Evolutionary conservation across 2,797 vertebrate genomes (phyloP).

Genomic region (Malurus splendens): DNA sequence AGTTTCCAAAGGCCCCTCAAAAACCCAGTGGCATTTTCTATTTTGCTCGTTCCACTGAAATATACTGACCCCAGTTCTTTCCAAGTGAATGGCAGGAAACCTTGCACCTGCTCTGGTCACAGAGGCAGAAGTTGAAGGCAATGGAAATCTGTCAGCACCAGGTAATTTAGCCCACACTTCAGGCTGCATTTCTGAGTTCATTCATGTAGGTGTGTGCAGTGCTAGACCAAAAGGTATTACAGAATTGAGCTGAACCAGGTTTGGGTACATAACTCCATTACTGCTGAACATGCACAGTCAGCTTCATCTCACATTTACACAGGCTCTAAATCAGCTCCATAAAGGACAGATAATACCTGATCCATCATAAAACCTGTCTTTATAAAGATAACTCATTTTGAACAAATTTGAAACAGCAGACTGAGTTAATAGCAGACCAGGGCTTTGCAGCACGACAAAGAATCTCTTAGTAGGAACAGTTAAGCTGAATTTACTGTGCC

Average conservation of each 20-base stretch:
- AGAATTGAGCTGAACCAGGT: not conserved
- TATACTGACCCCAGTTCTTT: not conserved
- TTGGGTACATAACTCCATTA: not conserved
- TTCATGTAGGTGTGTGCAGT: not conserved
- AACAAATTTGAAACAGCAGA: not conserved
- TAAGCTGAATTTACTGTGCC: not conserved
- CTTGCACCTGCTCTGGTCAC: not conserved
- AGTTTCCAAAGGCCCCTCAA: not conserved
- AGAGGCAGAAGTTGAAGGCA: not conserved
- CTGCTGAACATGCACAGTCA: not conserved
- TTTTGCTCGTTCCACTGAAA: not conserved
- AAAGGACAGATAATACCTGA: not conserved
- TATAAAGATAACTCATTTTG: not conserved
- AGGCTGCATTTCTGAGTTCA: not conserved
- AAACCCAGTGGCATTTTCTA: not conserved
- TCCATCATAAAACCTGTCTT: not conserved
- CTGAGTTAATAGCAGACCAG: not conserved
- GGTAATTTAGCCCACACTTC: not conserved
- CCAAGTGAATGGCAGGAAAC: not conserved
- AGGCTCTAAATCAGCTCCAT: not conserved
- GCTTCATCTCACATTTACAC: not conserved
- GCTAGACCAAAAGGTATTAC: not conserved
- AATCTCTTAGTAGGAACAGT: not conserved
- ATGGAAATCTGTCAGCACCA: slow-evolving; percentile 5
- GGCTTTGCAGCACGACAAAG: not conserved